Evolutionary conservation across 2,797 vertebrate genomes (phyloP).

Genomic region (Poeciliopsis infans): DNA sequence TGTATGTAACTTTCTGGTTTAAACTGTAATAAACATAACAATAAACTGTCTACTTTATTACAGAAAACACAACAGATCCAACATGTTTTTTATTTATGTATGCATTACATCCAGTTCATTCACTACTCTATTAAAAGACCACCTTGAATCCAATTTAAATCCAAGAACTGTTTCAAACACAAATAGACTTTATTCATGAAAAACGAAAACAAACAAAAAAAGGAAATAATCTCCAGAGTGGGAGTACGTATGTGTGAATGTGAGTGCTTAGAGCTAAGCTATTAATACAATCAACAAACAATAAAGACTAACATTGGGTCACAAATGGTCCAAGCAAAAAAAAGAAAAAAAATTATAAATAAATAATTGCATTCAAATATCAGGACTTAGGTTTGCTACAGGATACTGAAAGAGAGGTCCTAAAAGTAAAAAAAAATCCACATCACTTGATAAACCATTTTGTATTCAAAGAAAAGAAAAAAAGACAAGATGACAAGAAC

Average conservation of each 20-base stretch:
- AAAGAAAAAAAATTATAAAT: conserved; percentile 2
- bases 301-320: conserved; percentile 46
- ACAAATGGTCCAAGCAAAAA: conserved; percentile 36
- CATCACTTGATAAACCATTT: conserved; percentile 19
- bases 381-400: conserved; percentile 18
- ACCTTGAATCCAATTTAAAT: background rate
- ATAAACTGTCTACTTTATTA: background rate
- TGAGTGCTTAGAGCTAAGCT: conserved; percentile 35
- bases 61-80: background rate
- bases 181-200: conserved; percentile 5
- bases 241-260: conserved; percentile 1
- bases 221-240: conserved; percentile 4
- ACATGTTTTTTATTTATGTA: background rate
- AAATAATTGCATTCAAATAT: conserved; percentile 27
- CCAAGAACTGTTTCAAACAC: background rate
- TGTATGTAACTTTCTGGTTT: background rate
- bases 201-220: conserved; percentile 13
- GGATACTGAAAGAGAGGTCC: conserved; percentile 3
- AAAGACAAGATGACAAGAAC: conserved; percentile 36
- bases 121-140: background rate
- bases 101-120: background rate
- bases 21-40: background rate
- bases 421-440: conserved; percentile 25
- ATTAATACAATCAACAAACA: conserved; percentile 47
- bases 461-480: conserved; percentile 49